Conservation (phyloP, 2,113 vertebrate genomes). For the Eurypyga helias region DNA sequence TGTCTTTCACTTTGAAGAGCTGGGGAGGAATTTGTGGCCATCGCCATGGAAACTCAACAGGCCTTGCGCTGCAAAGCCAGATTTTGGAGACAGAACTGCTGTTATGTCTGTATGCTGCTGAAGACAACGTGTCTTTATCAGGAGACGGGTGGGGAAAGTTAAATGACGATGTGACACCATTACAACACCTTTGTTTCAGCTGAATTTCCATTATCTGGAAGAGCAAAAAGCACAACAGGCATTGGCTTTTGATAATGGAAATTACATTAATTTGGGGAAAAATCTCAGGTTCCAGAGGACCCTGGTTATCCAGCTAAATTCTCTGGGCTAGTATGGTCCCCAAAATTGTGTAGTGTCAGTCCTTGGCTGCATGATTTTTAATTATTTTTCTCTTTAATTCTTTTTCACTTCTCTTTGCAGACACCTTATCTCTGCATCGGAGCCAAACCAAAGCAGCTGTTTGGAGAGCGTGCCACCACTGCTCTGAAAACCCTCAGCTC, state of each 20-base stretch:
- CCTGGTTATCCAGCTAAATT: not conserved
- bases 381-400: not conserved
- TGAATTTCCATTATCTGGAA: not conserved
- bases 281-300: not conserved
- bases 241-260: not conserved
- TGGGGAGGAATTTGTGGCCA: conserved; percentile 86
- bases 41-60: conserved; percentile 87
- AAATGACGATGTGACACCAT: not conserved
- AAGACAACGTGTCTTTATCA: conserved; percentile 19
- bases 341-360: not conserved
- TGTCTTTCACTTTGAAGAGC: conserved; percentile 89
- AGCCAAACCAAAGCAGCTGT: not conserved
- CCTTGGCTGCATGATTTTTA: not conserved
- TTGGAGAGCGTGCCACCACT: accelerated
- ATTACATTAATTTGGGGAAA: not conserved
- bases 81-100: conserved; percentile 31
- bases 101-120: conserved; percentile 10
- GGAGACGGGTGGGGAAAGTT: not conserved
- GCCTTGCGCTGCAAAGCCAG: conserved; percentile 68
- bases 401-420: not conserved
- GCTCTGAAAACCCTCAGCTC: accelerated
- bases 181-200: not conserved
- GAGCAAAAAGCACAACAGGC: not conserved
- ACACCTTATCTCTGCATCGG: not conserved
- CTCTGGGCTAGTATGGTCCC: not conserved